phyloP scores from a whole-genome alignment of 2,113 vertebrate genomes.

The Hippocampus mohnikei region DNA sequence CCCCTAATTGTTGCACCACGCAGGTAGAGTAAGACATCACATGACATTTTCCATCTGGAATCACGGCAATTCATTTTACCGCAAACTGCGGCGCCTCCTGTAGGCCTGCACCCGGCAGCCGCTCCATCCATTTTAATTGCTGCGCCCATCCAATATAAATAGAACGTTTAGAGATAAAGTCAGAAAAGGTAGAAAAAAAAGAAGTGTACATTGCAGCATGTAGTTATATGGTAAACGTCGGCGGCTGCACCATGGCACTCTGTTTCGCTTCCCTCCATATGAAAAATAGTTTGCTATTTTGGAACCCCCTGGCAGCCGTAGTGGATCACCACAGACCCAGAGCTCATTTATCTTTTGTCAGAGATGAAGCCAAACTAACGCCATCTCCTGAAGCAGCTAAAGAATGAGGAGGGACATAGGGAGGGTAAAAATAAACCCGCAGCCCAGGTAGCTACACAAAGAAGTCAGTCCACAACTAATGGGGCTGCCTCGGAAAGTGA shows the following conservation, averaged over 20 bases:
- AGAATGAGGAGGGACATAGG: constrained; percentile 86
- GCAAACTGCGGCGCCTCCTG: constrained; percentile 10
- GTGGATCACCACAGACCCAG: constrained; percentile 92
- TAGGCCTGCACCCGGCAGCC: neutral
- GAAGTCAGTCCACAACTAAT: constrained; percentile 82
- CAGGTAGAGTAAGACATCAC: constrained; percentile 31
- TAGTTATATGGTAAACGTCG: constrained; percentile 82
- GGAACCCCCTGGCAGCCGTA: constrained; percentile 97
- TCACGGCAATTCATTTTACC: constrained; percentile 36
- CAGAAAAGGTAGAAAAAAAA: constrained; percentile 75
- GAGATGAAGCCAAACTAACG: constrained; percentile 95
- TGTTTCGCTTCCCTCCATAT: constrained; percentile 92
- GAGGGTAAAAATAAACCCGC: constrained; percentile 92
- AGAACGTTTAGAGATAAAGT: constrained; percentile 72
- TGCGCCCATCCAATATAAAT: constrained; percentile 29
- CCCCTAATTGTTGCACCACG: constrained; percentile 65
- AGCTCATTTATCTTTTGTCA: constrained; percentile 99
- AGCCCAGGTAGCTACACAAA: constrained; percentile 81
- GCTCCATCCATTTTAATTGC: constrained; percentile 52
- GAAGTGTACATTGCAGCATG: constrained; percentile 81
- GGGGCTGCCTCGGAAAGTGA: constrained; percentile 80
- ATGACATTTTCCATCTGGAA: constrained; percentile 6
- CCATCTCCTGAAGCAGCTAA: constrained; percentile 93
- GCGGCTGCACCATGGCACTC: constrained; percentile 91
- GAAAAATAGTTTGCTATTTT: constrained; percentile 99